Evolutionary conservation across 2,797 vertebrate species (phyloP), one percentile per base, ranked within the genome.

Genomic region (Poecile montanus): DNA sequence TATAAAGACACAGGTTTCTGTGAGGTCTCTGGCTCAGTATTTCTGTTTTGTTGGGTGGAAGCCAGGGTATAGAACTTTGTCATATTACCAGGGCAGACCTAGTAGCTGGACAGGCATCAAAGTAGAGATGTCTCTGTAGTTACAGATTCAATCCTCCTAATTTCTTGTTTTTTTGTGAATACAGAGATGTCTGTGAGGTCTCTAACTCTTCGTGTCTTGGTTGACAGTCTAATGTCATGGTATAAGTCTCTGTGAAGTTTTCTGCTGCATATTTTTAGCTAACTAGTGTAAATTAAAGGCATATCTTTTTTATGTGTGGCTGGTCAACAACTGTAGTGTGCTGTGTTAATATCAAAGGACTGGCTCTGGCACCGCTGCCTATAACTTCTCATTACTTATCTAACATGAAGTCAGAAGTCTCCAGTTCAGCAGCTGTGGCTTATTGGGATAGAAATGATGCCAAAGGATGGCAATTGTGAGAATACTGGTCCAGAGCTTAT

Each of bases 341-440:
- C n/a, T 89, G 26, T 42, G 30, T n/a, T 88, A 63, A 63, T 93
- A 95, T 93, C 83, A 96, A 95, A 92, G 53, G 57, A 57, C 25
- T 16, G 34, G 7, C 25, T 88, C 68, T 93, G 88, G 65, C 81
- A 94, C 16, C 0, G 3, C n/a, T 62, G 65, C 10, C 4, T 74
- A 58, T 58, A 89, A 63, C 32, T 67, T 91, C 81, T 83, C 51
- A 40, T 89, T 90, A 72, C 29, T 88, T 95, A 92, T 50, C 44
- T 79, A 38, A 81, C n/a, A n/a, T 44, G 87, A 92, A 93, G 76
- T 93, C 87, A 81, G 58, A 89, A 91, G 50, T 61, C 78, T 91
- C 44, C 44, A 82, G 36, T 68, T 91, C 91, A 93, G 82, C 89
- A 96, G 92, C 94, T 95, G 94, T 86, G 67, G 25, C 58, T 94